These are phyloP conservation scores for Gymnogyps californianus DNA, from an alignment of 2,113 vertebrate species.

Conservation along the genomic window DNA sequence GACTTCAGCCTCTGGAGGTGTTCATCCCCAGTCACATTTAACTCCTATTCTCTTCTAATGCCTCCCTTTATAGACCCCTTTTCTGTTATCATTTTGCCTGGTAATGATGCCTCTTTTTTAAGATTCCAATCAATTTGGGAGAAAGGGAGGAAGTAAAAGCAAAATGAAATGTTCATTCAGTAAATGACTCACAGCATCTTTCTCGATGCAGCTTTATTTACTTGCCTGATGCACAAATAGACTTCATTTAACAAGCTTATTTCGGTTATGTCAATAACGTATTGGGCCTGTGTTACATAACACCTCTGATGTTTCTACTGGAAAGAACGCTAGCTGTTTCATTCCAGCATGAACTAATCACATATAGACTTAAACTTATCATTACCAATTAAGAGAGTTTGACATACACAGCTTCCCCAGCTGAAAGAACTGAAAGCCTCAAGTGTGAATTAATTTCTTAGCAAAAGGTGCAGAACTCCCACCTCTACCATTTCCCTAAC, in stretches of 20 bases:
- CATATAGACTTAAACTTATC: neutral
- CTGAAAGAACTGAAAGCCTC: neutral
- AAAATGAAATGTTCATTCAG: neutral
- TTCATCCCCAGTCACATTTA: neutral
- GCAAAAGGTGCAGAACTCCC: neutral
- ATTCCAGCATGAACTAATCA: neutral
- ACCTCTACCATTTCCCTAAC: neutral
- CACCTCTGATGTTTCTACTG: neutral
- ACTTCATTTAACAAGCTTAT: constrained; percentile 11
- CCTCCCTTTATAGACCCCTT: neutral
- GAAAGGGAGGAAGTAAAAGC: neutral
- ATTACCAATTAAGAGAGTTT: neutral
- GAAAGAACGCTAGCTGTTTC: neutral
- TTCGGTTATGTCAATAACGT: neutral
- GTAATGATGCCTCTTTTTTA: neutral
- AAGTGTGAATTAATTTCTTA: neutral
- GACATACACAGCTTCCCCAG: neutral
- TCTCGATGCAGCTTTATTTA: neutral
- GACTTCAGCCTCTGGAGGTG: neutral
- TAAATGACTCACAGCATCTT: neutral
- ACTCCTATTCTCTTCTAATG: neutral
- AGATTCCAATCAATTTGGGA: neutral
- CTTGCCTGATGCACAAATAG: neutral
- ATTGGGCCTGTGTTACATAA: neutral
- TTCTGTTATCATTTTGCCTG: neutral